Base-by-base conservation (phyloP, 35 echinoderm and acorn worm genomes). In the Nesometra sesokonis region DNA sequence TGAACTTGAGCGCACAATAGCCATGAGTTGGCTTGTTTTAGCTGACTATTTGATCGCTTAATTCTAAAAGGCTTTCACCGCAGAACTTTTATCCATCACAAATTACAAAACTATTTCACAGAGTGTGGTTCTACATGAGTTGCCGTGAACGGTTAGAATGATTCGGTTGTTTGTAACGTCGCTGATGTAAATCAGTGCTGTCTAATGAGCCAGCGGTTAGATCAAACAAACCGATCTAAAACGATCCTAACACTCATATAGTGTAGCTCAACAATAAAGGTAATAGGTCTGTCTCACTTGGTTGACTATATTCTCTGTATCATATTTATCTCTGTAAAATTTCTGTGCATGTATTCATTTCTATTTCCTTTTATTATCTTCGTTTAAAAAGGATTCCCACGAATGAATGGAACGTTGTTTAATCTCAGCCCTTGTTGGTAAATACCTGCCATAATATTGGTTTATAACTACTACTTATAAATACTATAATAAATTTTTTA, bases 101-200 rank as follows among this genome's bases (percentile, higher is more conserved):
- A 67, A 67, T 67, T 67, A 67, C 52, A 67, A 67, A 67, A 67
- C 52, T 67, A 67, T 67, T 67, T 67, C 52, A 67, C 52, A 67
- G 23, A 67, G 52, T 67, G 52, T 9, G 52, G 52, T 67, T 67
- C 52, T 67, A 67, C 52, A 67, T 67, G 52, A 67, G 11, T 67
- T 67, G 52, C 52, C 2, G 52, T 19, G 23, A 27, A 3, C 52
- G 21, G 23, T 2, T 67, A 67, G 52, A 67, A 67, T 67, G 8
- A 5, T 27, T 67, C 23, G 52, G 7, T 67, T 67, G 52, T 67
- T 67, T 19, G 52, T 27, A 27, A 67, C 52, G 52, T 67, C 0
- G 52, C 23, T 67, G 52, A 67, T 67, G 52, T 67, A 67, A 67
- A 67, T 67, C 52, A 17, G 9, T 13, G 52, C 52, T 27, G 9